Percentiles rank a stretch among this genome's conserved stretches.
Evolutionary conservation across 1,140 invertebrate genomes (phyloP).

Genomic region (Parapsyche elsis): DNA sequence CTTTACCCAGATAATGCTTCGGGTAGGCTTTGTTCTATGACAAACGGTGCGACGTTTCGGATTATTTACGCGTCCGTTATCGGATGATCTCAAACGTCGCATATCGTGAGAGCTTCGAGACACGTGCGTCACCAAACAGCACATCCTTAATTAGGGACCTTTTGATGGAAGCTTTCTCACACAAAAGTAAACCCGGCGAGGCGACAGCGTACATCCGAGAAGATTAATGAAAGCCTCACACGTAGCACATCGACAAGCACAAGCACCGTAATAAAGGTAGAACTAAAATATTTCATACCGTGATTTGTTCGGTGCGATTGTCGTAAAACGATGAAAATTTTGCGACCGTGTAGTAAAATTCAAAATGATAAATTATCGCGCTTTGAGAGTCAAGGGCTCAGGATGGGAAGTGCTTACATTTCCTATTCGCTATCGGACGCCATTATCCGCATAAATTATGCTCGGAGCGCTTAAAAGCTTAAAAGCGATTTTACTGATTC

Average conservation of each 20-base stretch:
- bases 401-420: not conserved
- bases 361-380: not conserved
- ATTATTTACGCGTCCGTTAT: constrained; percentile 31
- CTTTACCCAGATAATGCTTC: not conserved
- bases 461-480: not conserved
- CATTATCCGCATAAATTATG: not conserved
- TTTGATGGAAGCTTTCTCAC: not conserved
- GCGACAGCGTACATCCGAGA: not conserved
- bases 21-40: not conserved
- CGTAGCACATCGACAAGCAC: too few species aligned
- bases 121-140: not conserved
- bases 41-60: constrained; percentile 17
- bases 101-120: not conserved
- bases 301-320: too few species aligned
- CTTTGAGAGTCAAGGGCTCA: not conserved
- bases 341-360: not conserved
- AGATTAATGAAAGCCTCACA: not conserved
- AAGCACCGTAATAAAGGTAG: too few species aligned
- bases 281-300: too few species aligned
- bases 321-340: not conserved
- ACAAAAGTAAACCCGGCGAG: not conserved
- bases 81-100: not conserved
- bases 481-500: too few species aligned
- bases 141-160: not conserved
- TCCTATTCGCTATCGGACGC: not conserved